Evolutionary conservation across 2,797 vertebrate species (phyloP).

Genomic region (Nyctalus aviator): DNA sequence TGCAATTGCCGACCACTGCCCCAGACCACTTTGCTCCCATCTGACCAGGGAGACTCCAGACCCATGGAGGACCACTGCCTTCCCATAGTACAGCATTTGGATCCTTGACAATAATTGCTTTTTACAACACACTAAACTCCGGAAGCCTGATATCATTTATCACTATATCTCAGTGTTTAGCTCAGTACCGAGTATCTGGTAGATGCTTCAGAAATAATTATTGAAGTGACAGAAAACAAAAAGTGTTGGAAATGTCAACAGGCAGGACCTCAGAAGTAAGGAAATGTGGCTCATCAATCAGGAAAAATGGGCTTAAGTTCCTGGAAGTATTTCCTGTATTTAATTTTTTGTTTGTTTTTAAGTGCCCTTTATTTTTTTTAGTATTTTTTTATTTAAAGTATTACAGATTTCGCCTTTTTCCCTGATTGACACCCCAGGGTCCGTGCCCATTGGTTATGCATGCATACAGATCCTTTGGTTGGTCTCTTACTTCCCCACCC

Average conservation of each 20-base stretch:
- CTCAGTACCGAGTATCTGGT: background rate
- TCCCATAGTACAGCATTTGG: background rate
- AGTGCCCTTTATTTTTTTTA: too few relatives aligned
- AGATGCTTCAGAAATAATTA: background rate
- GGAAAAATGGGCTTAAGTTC: background rate
- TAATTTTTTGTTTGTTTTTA: conserved; percentile 24
- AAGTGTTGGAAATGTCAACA: background rate
- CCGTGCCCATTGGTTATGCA: too few relatives aligned
- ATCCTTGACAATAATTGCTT: background rate
- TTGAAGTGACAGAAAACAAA: conserved; percentile 12
- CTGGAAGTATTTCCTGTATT: background rate
- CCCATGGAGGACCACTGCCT: background rate
- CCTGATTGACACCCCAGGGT: too few relatives aligned
- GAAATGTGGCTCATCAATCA: background rate
- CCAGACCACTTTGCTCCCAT: background rate
- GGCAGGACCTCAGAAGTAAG: background rate
- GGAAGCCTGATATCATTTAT: background rate
- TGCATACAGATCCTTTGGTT: too few relatives aligned
- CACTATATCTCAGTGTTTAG: background rate
- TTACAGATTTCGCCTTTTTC: too few relatives aligned
- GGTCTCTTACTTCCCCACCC: too few relatives aligned
- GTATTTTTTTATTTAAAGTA: too few relatives aligned
- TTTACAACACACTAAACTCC: background rate
- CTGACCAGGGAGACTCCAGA: background rate
- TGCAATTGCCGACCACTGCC: too few relatives aligned